A percentile compares a stretch with the other conserved stretches of the same genome.
Evolutionary conservation across 2,797 vertebrate genomes (phyloP).

Genomic region (Acrocephalus scirpaceus): DNA sequence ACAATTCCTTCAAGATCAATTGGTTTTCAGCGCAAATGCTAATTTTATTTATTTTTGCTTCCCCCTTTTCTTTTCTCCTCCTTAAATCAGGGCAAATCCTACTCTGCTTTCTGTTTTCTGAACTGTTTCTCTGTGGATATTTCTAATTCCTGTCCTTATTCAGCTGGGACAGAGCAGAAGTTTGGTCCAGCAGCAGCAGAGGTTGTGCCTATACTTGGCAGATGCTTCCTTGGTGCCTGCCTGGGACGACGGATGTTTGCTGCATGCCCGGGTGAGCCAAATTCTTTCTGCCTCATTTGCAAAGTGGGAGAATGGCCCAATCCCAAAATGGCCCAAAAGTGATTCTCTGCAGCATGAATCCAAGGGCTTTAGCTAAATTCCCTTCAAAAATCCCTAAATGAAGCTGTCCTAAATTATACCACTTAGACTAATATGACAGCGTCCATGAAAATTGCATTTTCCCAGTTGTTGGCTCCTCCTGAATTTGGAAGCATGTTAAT

Average conservation of each 20-base stretch:
- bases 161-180: neutral
- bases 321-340: neutral
- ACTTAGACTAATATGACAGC: neutral
- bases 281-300: neutral
- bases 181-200: neutral
- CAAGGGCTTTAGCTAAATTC: neutral
- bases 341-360: neutral
- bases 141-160: neutral
- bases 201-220: neutral
- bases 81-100: neutral
- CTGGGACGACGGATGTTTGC: neutral
- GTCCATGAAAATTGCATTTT: conserved; percentile 40
- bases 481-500: conserved; percentile 49
- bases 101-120: neutral
- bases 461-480: conserved; percentile 46
- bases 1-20: neutral
- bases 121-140: neutral
- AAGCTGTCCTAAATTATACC: conserved; percentile 5
- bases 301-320: neutral
- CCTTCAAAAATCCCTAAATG: neutral
- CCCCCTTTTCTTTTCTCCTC: fast-evolving
- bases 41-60: neutral
- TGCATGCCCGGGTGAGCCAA: neutral
- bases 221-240: neutral
- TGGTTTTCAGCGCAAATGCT: neutral